Base-by-base conservation (phyloP, 37 sponge, comb jelly and placozoan species). In the Spongilla lacustris region DNA sequence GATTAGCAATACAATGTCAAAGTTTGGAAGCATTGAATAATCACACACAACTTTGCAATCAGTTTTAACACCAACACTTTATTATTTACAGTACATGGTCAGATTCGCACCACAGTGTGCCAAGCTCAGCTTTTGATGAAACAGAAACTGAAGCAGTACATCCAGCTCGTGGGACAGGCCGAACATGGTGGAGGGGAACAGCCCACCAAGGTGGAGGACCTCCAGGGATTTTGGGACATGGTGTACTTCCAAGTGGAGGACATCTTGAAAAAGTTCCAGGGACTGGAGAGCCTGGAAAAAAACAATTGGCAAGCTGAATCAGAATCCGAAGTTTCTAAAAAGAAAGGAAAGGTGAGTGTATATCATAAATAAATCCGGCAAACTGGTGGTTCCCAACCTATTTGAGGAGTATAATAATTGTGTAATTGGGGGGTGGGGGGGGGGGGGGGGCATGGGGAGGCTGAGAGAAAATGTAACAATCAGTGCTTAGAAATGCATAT, bases 161-260 rank as follows among this genome's bases (percentile, higher is more conserved):
- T 77, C 19, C 76, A 73, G 0, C 88, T 95, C 22, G 86, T 86
- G 50, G 76, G 68, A 48, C 28, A n/a, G 19, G 94, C 94, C 2
- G 86, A 91, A 71, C 75, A 84, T 27, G 71, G 26, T n/a, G 81
- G 80, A 38, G 90, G 82, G 27, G 92, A 69, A 27, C 70, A 72
- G 36, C 67, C 23, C 31, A 86, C 90, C 9, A 81, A 75, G 0
- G 66, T 78, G 14, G 88, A 90, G 0, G 92, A 89, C 73, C 83
- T 91, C 66, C 91, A 88, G 76, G 93, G 91, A 0, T 95, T 95
- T 88, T 95, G 96, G 96, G 96, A 95, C 78, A 90, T 95, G 96
- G 92, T 95, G n/a, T 86, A 80, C 26, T 81, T 79, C 22, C 96
- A 95, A 74, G 91, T 95, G 32, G 87, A 92, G 24, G 89, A 79